A percentile compares a stretch with the other conserved stretches of the same genome.
Evolutionary conservation across 2,888 invertebrate genomes (phyloP).

Genomic region (Amiota mariae): DNA sequence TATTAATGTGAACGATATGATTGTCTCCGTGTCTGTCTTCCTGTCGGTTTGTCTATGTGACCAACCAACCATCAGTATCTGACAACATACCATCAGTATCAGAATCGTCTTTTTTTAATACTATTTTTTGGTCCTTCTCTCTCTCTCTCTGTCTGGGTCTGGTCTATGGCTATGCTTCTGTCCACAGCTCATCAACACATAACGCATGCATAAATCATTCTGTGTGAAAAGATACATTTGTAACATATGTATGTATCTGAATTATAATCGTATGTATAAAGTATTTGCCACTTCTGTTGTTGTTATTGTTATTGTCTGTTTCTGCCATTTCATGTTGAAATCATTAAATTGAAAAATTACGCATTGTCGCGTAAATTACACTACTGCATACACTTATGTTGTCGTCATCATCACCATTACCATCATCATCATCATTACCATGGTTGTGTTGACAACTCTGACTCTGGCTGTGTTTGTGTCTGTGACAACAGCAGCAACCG

Average conservation of each 20-base stretch:
- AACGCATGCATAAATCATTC: background rate
- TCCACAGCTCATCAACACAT: conserved; percentile 22
- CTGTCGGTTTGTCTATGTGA: background rate
- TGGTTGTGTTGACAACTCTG: too few species aligned
- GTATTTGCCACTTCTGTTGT: background rate
- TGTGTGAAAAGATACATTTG: background rate
- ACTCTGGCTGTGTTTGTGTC: too few species aligned
- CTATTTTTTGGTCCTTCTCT: too few species aligned
- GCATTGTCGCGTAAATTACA: conserved; percentile 56
- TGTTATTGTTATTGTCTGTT: background rate
- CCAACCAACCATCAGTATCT: too few species aligned
- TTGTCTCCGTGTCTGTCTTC: conserved; percentile 2
- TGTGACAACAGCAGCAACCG: too few species aligned
- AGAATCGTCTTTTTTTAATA: too few species aligned
- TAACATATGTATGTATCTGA: background rate
- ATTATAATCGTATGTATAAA: background rate
- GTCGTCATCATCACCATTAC: too few species aligned
- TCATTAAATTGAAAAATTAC: conserved; percentile 58
- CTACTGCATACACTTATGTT: conserved; percentile 6
- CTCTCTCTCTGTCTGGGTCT: too few species aligned
- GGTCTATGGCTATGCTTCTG: background rate
- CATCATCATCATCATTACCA: too few species aligned
- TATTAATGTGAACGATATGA: conserved; percentile 25
- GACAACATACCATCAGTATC: too few species aligned
- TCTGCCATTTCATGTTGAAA: conserved; percentile 24